A percentile compares a stretch with the other conserved stretches of the same genome.
Evolutionary conservation across 92 coral and sea anemone genomes (phyloP).

Genomic region (Porites evermanni): DNA sequence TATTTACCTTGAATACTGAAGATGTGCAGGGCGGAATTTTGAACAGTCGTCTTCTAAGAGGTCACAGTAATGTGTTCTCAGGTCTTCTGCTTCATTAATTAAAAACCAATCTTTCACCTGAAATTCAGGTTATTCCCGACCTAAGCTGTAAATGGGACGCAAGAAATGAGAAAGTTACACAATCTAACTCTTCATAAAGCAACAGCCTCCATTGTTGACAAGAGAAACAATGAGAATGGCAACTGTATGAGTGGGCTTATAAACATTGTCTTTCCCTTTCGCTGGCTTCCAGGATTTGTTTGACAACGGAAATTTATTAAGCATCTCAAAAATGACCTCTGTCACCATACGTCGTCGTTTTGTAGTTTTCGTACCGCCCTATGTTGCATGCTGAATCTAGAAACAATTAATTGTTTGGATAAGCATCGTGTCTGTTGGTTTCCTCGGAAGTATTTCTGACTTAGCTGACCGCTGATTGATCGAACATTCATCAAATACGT

Average conservation of each 20-base stretch:
- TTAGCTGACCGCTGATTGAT: conserved; percentile 3
- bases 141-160: not conserved
- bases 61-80: too few species aligned
- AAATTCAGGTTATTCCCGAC: not conserved
- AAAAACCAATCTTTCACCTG: not conserved
- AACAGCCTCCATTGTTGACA: not conserved
- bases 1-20: conserved; percentile 18
- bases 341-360: conserved; percentile 13
- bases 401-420: conserved; percentile 11
- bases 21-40: not conserved
- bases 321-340: conserved; percentile 5
- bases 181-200: not conserved
- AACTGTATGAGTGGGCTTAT: conserved; percentile 29
- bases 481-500: conserved; percentile 34
- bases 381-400: not conserved
- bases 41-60: not conserved
- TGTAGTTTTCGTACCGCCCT: conserved; percentile 16
- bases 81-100: too few species aligned
- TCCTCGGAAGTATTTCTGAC: not conserved
- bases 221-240: conserved; percentile 16
- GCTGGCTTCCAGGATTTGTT: conserved; percentile 33
- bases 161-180: conserved; percentile 7
- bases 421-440: conserved; percentile 6
- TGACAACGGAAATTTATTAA: conserved; percentile 39
- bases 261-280: conserved; percentile 16